phyloP scores from a whole-genome alignment of 2,888 invertebrate genomes.

The Mechanitis mazaeus region DNA sequence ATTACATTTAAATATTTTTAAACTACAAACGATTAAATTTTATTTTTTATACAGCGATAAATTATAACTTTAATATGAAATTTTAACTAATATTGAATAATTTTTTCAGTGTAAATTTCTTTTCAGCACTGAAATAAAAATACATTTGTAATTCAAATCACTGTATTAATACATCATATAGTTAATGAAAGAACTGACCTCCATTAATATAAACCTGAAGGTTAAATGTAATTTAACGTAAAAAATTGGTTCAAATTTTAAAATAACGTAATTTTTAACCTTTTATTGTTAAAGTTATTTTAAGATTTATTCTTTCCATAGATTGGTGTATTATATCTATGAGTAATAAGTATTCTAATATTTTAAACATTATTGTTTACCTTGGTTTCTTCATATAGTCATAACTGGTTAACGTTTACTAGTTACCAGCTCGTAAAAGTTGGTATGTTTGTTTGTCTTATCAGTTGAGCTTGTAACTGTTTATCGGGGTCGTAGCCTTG shows the following conservation, averaged over 20 bases:
- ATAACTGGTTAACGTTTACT: not conserved
- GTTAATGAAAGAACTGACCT: conserved; percentile 30
- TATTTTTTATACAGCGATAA: too few species aligned
- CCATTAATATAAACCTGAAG: conserved; percentile 41
- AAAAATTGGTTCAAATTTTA: conserved; percentile 4
- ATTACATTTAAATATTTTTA: too few species aligned
- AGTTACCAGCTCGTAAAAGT: conserved; percentile 4
- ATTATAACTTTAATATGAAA: too few species aligned
- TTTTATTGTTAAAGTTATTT: too few species aligned
- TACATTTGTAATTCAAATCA: not conserved
- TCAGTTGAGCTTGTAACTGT: too few species aligned
- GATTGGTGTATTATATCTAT: too few species aligned
- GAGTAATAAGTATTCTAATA: too few species aligned
- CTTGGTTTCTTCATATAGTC: conserved; percentile 9
- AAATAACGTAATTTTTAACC: too few species aligned
- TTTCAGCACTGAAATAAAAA: not conserved
- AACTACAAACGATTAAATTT: too few species aligned
- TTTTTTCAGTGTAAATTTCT: not conserved
- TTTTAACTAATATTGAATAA: not conserved
- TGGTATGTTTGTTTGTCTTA: too few species aligned
- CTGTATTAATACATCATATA: not conserved
- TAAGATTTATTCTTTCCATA: too few species aligned
- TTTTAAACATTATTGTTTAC: not conserved
- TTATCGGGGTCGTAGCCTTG: too few species aligned
- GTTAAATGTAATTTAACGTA: conserved; percentile 26